These are phyloP conservation scores for Microctenopoma steveboyesi DNA, from an alignment of 2,797 vertebrate genomes.

Conservation along the genomic window DNA sequence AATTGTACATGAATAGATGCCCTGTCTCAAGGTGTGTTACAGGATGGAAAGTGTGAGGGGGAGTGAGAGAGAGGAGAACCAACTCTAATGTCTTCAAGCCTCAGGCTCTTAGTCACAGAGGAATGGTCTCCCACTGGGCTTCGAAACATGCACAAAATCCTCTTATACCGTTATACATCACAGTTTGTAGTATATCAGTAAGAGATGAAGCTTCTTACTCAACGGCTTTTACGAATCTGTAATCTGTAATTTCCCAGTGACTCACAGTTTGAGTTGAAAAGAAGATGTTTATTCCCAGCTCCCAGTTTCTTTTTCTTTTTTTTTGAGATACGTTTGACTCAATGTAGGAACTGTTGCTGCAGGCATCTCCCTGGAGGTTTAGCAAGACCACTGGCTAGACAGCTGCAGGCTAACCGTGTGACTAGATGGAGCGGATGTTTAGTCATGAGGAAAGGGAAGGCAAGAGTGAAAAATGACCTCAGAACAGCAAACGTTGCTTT, in stretches of 20 bases:
- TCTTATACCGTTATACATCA: slow-evolving; percentile 4
- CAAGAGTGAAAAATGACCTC: slow-evolving; percentile 47
- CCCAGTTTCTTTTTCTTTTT: not conserved
- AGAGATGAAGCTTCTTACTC: slow-evolving; percentile 21
- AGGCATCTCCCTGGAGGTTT: slow-evolving; percentile 44
- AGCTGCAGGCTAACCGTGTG: slow-evolving; percentile 46
- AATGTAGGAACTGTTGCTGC: slow-evolving; percentile 28
- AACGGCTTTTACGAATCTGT: slow-evolving; percentile 28
- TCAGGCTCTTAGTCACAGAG: slow-evolving; percentile 43
- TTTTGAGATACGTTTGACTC: slow-evolving; percentile 1
- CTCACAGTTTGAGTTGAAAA: slow-evolving; percentile 44
- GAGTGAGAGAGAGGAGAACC: slow-evolving; percentile 35
- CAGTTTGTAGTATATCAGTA: slow-evolving; percentile 8
- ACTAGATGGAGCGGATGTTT: slow-evolving; percentile 49
- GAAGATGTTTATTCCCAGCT: slow-evolving; percentile 36
- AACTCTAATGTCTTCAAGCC: slow-evolving; percentile 56
- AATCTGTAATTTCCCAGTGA: slow-evolving; percentile 44
- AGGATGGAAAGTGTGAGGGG: slow-evolving; percentile 71
- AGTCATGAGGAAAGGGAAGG: slow-evolving; percentile 37
- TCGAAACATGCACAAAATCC: slow-evolving; percentile 45
- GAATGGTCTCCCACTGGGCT: slow-evolving; percentile 35
- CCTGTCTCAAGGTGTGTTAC: slow-evolving; percentile 72
- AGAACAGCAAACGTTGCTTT: slow-evolving; percentile 30
- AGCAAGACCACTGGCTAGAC: slow-evolving; percentile 52
- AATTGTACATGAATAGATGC: slow-evolving; percentile 60